Conservation (phyloP, 2,113 vertebrate species). For the Eleginops maclovinus region DNA sequence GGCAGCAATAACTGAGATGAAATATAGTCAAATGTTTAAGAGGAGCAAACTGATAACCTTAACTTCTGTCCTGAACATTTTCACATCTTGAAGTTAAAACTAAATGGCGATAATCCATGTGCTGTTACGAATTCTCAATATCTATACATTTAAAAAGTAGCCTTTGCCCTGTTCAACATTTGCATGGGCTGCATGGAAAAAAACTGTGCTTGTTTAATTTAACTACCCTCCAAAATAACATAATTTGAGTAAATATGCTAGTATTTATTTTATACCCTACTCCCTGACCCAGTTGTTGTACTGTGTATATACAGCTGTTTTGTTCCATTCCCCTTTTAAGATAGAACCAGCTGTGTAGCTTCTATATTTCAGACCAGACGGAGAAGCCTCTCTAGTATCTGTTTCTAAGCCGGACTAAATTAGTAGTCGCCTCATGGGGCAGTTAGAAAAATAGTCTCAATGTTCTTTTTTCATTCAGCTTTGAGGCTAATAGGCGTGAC, state of each 20-base stretch:
- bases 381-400: constrained; percentile 23
- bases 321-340: constrained; percentile 31
- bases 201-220: too few species aligned
- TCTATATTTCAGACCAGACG: constrained; percentile 25
- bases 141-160: background rate
- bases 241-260: too few species aligned
- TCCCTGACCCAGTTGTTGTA: constrained; percentile 40
- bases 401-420: constrained; percentile 36
- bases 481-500: background rate
- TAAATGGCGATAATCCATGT: background rate
- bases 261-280: background rate
- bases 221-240: background rate
- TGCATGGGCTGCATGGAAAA: too few species aligned
- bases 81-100: too few species aligned
- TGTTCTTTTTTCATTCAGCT: constrained; percentile 12
- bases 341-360: constrained; percentile 10
- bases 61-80: background rate
- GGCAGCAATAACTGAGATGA: background rate
- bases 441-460: constrained; percentile 27
- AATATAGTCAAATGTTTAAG: background rate
- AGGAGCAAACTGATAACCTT: background rate
- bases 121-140: background rate
- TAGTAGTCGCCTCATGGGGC: constrained; percentile 29
- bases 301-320: constrained; percentile 32
- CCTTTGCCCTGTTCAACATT: too few species aligned